Evolutionary conservation across 1,140 invertebrate species (phyloP).

Genomic region (Atta colombica): DNA sequence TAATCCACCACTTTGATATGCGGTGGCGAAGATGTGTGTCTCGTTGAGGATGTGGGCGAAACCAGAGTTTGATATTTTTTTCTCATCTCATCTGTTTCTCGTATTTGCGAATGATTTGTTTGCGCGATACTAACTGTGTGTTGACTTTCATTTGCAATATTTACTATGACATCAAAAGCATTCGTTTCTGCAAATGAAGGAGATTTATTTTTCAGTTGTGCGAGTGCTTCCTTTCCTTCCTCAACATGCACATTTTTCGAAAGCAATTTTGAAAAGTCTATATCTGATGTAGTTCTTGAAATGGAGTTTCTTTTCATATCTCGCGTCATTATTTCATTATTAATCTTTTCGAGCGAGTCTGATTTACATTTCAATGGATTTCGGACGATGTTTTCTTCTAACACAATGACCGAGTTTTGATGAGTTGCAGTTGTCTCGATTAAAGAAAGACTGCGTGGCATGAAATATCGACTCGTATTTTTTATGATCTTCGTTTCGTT

Average conservation of each 20-base stretch:
- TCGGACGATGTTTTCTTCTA: conserved; percentile 18
- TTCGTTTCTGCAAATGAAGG: background rate
- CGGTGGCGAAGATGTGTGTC: conserved; percentile 44
- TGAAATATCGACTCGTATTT: conserved; percentile 11
- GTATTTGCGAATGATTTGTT: conserved; percentile 12
- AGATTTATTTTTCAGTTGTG: background rate
- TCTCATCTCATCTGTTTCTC: background rate
- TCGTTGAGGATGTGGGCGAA: background rate
- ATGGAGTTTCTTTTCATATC: background rate
- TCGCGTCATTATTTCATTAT: background rate
- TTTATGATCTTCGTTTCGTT: background rate
- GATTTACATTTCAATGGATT: conserved; percentile 29
- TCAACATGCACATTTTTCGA: background rate
- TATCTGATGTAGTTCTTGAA: background rate
- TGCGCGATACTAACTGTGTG: conserved; percentile 17
- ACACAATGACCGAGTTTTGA: background rate
- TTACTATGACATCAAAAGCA: background rate
- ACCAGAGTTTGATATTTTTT: conserved; percentile 1
- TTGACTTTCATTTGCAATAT: conserved; percentile 23
- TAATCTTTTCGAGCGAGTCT: background rate
- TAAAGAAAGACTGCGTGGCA: background rate
- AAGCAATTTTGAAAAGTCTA: background rate
- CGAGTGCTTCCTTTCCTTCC: background rate
- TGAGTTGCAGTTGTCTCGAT: conserved; percentile 3
- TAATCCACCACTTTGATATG: conserved; percentile 71